Percentiles rank a stretch among this genome's conserved stretches.
Conservation (phyloP, 2,113 vertebrate species). For the Hippopotamus amphibius region DNA sequence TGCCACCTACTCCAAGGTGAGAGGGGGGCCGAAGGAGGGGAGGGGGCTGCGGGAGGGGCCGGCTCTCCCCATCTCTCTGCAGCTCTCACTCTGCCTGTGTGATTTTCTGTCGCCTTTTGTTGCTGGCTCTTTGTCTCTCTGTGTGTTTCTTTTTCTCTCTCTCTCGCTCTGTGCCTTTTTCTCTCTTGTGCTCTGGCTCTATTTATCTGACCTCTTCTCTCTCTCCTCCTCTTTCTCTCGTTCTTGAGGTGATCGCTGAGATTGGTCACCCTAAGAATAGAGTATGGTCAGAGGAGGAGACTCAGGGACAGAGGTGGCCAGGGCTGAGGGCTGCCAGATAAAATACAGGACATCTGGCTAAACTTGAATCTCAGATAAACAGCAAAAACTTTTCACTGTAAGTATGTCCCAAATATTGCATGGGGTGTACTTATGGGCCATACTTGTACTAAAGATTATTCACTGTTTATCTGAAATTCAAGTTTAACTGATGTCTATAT, state of each 20-base stretch:
- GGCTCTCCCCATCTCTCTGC: background rate
- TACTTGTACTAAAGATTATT: background rate
- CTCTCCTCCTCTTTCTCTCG: background rate
- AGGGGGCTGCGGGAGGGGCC: rapidly evolving
- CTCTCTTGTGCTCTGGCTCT: background rate
- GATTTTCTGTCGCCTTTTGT: rapidly evolving
- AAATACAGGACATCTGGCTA: background rate
- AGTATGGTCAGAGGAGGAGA: background rate
- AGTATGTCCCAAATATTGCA: background rate
- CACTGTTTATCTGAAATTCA: background rate
- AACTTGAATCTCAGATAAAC: constrained; percentile 23
- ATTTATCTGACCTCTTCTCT: background rate
- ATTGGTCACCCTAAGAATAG: background rate
- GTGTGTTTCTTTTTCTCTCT: background rate
- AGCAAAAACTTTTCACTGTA: background rate
- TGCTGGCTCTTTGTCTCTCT: background rate
- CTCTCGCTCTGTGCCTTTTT: background rate
- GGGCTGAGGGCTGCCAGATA: too few relatives aligned
- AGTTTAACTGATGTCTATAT: background rate
- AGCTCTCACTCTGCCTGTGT: too few relatives aligned
- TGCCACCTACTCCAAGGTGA: constrained; percentile 98
- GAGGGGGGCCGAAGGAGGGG: background rate
- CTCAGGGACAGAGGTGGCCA: background rate
- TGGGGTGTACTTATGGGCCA: background rate
- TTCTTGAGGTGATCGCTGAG: background rate